Evolutionary conservation across 2,797 vertebrate genomes (phyloP).

Genomic region (Spinibarbus caldwelli): DNA sequence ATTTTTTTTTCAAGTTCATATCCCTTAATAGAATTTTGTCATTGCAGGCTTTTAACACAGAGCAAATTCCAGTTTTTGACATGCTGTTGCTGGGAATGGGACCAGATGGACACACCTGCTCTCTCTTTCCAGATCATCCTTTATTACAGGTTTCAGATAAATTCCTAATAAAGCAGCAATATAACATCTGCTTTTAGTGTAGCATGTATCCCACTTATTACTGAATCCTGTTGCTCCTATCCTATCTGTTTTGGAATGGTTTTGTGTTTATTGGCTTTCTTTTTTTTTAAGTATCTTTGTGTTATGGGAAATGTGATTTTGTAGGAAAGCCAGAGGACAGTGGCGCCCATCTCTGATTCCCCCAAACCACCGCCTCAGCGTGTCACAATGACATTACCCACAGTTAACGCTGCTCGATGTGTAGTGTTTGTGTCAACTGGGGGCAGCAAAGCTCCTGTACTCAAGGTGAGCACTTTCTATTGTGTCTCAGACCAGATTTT

Average conservation of each 20-base stretch:
- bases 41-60: conserved; percentile 81
- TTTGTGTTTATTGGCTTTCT: background rate
- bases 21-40: background rate
- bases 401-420: conserved; percentile 86
- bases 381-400: conserved; percentile 89
- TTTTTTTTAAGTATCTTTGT: background rate
- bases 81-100: conserved; percentile 90
- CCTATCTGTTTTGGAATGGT: conserved; percentile 15
- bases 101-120: conserved; percentile 94
- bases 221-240: background rate
- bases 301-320: conserved; percentile 14
- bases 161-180: background rate
- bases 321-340: conserved; percentile 85
- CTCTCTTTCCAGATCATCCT: conserved; percentile 90
- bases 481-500: background rate
- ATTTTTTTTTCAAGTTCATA: background rate
- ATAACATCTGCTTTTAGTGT: background rate
- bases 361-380: conserved; percentile 90
- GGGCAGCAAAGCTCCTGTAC: conserved; percentile 85
- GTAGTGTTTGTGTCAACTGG: conserved; percentile 90
- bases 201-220: background rate
- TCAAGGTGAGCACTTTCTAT: conserved; percentile 80
- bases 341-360: conserved; percentile 89
- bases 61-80: conserved; percentile 85
- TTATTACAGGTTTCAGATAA: conserved; percentile 84